Evolutionary conservation across 2,888 invertebrate species (phyloP), one percentile per base, ranked within the genome.

Genomic region (Syritta pipiens): DNA sequence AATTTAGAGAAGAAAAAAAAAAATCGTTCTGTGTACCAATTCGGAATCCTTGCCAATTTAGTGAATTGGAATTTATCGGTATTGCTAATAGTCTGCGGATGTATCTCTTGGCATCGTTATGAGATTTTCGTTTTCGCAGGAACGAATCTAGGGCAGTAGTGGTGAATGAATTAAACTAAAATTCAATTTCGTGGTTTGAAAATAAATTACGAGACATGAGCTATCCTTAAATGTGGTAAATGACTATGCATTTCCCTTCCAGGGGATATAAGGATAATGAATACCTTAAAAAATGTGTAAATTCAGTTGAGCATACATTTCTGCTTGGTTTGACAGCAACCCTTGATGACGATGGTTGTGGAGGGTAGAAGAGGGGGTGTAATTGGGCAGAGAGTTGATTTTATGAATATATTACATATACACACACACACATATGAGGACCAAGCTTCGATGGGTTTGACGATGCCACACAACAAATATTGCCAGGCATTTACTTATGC

Each of bases 111-210:
- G 44, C 59, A 44, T 14, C 22, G 9, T 32, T n/a, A 5, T 12
- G 20, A 44, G 28, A n/a, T 40, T 10, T 42, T 55, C 90, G 7
- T 19, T 37, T 12, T 10, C 10, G 3, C n/a, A 30, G 4, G n/a
- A n/a, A n/a, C n/a, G n/a, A n/a, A n/a, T n/a, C n/a, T n/a, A n/a
- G n/a, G n/a, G n/a, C n/a, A n/a, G n/a, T n/a, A n/a, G n/a, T n/a
- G n/a, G n/a, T n/a, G n/a, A 0, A 35, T 32, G 12, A 12, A 44
- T 44, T 32, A 32, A 22, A 32, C 14, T 6, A 4, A 14, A 14
- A 46, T 55, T 37, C 48, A 12, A 12, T 12, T 22, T 55, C 17
- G 40, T 9, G 12, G 26, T 17, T 26, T 17, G 2, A 1, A 24
- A 4, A 20, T 22, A 24, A 28, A 40, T 26, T 42, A n/a, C n/a